These are phyloP conservation scores for Parasteatoda lunata DNA, from an alignment of 2,888 invertebrate species.

Conservation along the genomic window DNA sequence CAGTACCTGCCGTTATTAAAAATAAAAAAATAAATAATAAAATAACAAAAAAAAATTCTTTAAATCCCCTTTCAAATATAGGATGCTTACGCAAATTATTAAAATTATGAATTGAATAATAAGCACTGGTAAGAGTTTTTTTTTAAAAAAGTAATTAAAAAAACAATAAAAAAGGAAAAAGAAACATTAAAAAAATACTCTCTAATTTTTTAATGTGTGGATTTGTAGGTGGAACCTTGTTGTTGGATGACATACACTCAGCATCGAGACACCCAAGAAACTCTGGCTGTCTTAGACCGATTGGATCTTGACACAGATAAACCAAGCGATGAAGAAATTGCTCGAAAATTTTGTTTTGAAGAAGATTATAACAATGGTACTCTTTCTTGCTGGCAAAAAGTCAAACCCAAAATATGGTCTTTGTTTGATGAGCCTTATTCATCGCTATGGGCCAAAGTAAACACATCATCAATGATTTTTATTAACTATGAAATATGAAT, in stretches of 20 bases:
- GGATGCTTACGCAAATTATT: too few species aligned
- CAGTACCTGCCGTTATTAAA: too few species aligned
- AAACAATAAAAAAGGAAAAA: too few species aligned
- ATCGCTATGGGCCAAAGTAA: constrained; percentile 78
- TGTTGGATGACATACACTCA: constrained; percentile 99
- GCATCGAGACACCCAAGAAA: constrained; percentile 99
- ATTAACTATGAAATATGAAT: too few species aligned
- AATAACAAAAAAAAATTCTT: too few species aligned
- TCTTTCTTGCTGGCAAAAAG: constrained; percentile 95
- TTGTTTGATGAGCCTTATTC: constrained; percentile 99
- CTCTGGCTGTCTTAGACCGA: constrained; percentile 95
- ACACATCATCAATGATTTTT: not conserved
- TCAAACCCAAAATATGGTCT: constrained; percentile 98
- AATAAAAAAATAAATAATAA: too few species aligned
- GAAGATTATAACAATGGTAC: constrained; percentile 93
- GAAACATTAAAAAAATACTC: too few species aligned
- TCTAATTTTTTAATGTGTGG: not conserved
- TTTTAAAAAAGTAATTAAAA: too few species aligned
- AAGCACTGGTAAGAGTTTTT: too few species aligned
- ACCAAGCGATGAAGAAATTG: constrained; percentile 97
- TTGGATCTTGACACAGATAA: constrained; percentile 97
- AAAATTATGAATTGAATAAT: too few species aligned
- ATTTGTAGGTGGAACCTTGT: constrained; percentile 89
- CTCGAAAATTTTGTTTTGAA: constrained; percentile 96
- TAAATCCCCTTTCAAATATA: too few species aligned